A percentile compares a stretch with the other conserved stretches of the same genome.
Conservation (phyloP, 2,113 vertebrate genomes). For the Brevimyrus niger region DNA sequence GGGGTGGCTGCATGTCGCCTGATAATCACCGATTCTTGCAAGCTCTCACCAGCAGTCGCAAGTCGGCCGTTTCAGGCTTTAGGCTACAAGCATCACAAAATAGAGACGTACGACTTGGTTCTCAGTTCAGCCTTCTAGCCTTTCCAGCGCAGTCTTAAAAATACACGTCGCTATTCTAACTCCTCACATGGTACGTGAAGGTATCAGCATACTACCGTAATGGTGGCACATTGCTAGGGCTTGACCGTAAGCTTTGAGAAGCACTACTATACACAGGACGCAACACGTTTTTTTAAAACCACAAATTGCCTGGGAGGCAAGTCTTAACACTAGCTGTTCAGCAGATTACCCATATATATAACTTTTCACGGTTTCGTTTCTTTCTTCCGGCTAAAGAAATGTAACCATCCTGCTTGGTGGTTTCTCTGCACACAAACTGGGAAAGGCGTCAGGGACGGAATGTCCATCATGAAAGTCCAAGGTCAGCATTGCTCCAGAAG, state of each 20-base stretch:
- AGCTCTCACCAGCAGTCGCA: background rate
- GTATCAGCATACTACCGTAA: background rate
- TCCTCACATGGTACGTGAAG: background rate
- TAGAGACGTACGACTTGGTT: background rate
- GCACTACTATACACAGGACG: background rate
- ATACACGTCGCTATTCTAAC: background rate
- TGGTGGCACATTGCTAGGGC: background rate
- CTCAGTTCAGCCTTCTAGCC: background rate
- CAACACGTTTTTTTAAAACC: background rate
- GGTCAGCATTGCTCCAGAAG: background rate
- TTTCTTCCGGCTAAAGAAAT: background rate
- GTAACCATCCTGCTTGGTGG: background rate
- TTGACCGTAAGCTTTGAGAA: background rate
- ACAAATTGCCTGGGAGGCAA: background rate
- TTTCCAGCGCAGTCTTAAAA: background rate
- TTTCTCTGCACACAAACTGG: too few species aligned
- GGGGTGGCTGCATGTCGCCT: background rate
- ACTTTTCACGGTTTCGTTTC: background rate
- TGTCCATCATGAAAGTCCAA: background rate
- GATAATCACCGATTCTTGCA: background rate
- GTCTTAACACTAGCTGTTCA: too few species aligned
- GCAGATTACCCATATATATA: background rate
- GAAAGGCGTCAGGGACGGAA: background rate
- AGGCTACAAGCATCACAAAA: background rate
- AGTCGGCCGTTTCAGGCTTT: background rate